Evolutionary conservation across 2,113 vertebrate genomes (phyloP), one percentile per base, ranked within the genome.

Genomic region (Mugil cephalus): DNA sequence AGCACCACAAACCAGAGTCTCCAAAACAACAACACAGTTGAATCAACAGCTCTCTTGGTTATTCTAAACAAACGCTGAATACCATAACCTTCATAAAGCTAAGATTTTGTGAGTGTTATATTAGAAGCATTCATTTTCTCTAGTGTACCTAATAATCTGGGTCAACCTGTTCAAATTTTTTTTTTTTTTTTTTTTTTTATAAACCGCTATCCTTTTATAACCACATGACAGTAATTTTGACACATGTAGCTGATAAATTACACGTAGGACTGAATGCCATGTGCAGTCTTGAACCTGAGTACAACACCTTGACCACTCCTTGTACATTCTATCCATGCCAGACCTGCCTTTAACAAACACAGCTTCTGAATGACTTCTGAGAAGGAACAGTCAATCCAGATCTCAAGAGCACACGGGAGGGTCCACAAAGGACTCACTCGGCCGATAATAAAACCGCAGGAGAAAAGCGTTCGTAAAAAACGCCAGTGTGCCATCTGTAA

Each of bases 341-440:
- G 79, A 79, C 83, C 77, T 83, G 61, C 93, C 93, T 91, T 93
- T 30, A 42, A 81, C 86, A 93, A 92, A 93, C 87, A 91, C 53
- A 10, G 67, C 38, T 58, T 17, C 39, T 84, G 79, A 74, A 85
- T 61, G 51, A 82, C 74, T 73, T 82, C 55, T 62, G 62, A 69
- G 52, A 19, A 69, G 53, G 58, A 80, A 70, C 50, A 63, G 21
- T 68, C 66, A n/a, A 76, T 19, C 40, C 24, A 69, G 34, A 69
- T 53, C 60, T 69, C 17, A 60, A 15, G 13, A 21, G 36, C 34
- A 58, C 8, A 56, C 10, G 54, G 43, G n/a, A 18, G 11, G 6
- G 13, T 11, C 14, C 9, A 45, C 10, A 13, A 47, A 21, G 39
- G 39, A 58, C 15, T 1, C 6, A 60, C 21, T 8, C 1, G 40